phyloP scores from a whole-genome alignment of 2,113 vertebrate genomes.

The Paratilapia polleni region DNA sequence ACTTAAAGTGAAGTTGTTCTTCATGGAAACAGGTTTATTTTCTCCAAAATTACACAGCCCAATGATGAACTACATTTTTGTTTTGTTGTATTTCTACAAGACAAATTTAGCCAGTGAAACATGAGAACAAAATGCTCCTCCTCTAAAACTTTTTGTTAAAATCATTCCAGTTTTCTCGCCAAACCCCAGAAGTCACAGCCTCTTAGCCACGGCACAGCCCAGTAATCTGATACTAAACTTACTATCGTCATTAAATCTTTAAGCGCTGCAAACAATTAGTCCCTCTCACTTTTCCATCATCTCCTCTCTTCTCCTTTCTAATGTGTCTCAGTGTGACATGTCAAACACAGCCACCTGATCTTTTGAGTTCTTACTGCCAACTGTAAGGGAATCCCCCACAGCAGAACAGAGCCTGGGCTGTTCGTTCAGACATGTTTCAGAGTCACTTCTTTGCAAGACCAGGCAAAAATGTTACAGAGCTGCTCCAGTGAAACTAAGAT shows the following conservation, averaged over 20 bases:
- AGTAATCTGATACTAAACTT: constrained; percentile 45
- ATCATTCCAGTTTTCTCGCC: neutral
- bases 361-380: constrained; percentile 35
- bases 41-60: neutral
- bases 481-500: neutral
- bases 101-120: too few relatives aligned
- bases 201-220: neutral
- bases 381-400: constrained; percentile 53
- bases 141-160: neutral
- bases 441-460: neutral
- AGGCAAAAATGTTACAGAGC: neutral
- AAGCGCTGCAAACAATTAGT: constrained; percentile 64
- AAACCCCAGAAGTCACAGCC: neutral
- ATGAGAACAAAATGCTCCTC: neutral
- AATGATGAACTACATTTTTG: too few relatives aligned
- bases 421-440: constrained; percentile 34
- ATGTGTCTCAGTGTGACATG: constrained; percentile 12
- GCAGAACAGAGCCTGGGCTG: constrained; percentile 30
- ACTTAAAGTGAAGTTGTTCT: too few relatives aligned
- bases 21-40: neutral
- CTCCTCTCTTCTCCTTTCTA: neutral
- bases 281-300: constrained; percentile 48
- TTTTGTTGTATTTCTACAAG: too few relatives aligned
- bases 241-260: constrained; percentile 72
- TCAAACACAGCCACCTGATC: constrained; percentile 55